Evolutionary conservation across 2,113 vertebrate genomes (phyloP).

Genomic region (Chrysemys picta): DNA sequence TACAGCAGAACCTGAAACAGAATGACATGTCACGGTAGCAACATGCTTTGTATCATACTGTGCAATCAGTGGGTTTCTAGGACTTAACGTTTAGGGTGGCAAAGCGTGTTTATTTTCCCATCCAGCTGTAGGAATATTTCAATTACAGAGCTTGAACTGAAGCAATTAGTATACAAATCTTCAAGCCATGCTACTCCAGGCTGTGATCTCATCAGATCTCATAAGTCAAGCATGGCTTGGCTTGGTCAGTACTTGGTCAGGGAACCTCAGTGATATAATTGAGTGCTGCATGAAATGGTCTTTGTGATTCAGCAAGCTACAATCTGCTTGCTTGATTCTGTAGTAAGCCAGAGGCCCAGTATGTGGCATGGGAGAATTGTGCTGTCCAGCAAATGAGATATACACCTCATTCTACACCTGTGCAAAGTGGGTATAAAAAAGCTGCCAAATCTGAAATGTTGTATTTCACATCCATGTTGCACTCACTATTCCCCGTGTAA

Average conservation of each 20-base stretch:
- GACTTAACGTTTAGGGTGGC: not conserved
- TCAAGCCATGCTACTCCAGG: not conserved
- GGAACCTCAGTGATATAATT: not conserved
- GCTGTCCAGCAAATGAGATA: not conserved
- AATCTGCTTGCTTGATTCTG: not conserved
- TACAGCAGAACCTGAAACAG: not conserved
- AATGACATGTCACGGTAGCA: not conserved
- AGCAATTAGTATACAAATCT: not conserved
- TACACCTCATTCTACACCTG: not conserved
- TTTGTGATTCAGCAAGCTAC: not conserved
- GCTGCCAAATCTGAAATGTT: not conserved
- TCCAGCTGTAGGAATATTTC: not conserved
- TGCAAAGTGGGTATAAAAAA: not conserved
- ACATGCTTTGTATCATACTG: not conserved
- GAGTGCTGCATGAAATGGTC: not conserved
- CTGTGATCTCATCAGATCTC: not conserved
- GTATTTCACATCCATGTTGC: not conserved
- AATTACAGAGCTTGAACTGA: fast-evolving
- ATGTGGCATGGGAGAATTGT: fast-evolving
- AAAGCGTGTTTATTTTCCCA: not conserved
- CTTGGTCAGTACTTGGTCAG: not conserved
- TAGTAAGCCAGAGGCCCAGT: not conserved
- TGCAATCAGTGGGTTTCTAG: not conserved
- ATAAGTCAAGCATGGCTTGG: not conserved
- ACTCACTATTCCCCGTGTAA: not conserved